Evolutionary conservation across 2,888 invertebrate genomes (phyloP), one percentile per base, ranked within the genome.

Genomic region (Dione vanillae): DNA sequence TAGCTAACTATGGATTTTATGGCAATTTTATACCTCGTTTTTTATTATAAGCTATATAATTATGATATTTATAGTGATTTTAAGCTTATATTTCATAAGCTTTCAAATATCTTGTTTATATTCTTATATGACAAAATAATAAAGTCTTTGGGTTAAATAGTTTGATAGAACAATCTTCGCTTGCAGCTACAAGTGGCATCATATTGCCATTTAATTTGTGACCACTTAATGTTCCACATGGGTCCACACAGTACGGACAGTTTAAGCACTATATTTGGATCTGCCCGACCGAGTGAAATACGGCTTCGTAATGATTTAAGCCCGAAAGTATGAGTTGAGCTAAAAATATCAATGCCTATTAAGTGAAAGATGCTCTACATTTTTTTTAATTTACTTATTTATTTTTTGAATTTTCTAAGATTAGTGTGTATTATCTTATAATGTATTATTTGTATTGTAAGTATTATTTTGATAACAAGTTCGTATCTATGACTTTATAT

Each of bases 401-500:
- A 8, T 16, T 10, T 7, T 19, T 9, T 11, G 9, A 49, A 1
- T 19, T 19, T 1, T 1, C 16, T 19, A 49, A 2, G 2, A 0
- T 8, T 19, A 19, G 49, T 49, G 19, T 0, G 19, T 49, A 1
- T 16, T 16, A 6, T 9, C 8, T 14, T 43, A 3, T 43, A 3
- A 43, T 14, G 1, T 2, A 14, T 14, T 1, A 1, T 43, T 49
- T 19, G 19, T 19, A 49, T 7, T 43, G 0, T 20, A 20, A 5
- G 14, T 16, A 40, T 11, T 41, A 40, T 51, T 41, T 52, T 75
- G 69, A 75, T 72, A 69, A 74, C 65, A 62, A 69, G 58, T 73
- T 67, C 75, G 76, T 77, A 74, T 73, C 67, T 76, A 71, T 76
- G 76, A 76, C 72, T 76, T 75, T 79, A 80, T 80, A 69, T 58